These are phyloP conservation scores for Crenuchus spilurus DNA, from an alignment of 2,797 vertebrate genomes.

Conservation along the genomic window DNA sequence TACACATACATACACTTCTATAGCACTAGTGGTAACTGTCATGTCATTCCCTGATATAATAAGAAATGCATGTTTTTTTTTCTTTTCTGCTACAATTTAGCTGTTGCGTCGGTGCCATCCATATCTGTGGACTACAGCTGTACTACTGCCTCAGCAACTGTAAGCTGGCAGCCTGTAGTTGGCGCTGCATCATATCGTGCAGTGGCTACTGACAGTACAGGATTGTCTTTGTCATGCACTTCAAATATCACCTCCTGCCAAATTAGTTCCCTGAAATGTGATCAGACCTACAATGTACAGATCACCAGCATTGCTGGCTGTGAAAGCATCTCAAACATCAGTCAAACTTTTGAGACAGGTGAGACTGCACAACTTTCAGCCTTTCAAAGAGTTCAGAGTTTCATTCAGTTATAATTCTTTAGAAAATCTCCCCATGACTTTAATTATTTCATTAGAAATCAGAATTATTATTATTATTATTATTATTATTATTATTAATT, in stretches of 20 bases:
- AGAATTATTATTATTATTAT: no score
- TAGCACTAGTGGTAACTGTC: not conserved
- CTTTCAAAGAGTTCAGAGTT: not conserved
- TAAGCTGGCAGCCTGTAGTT: constrained; percentile 71
- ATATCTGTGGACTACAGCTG: constrained; percentile 71
- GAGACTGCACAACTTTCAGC: constrained; percentile 23
- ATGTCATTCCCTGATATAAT: not conserved
- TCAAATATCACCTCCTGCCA: constrained; percentile 67
- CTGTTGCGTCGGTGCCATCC: constrained; percentile 63
- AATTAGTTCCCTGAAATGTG: constrained; percentile 70
- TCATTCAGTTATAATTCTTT: not conserved
- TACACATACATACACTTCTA: not conserved
- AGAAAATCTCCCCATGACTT: no score
- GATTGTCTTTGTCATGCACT: constrained; percentile 66
- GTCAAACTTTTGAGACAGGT: constrained; percentile 75
- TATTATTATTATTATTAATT: no score
- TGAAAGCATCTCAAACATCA: constrained; percentile 59
- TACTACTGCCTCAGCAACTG: constrained; percentile 54
- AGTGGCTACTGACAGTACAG: constrained; percentile 55
- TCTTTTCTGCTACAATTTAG: constrained; percentile 54
- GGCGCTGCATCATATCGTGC: constrained; percentile 72
- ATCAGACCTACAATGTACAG: constrained; percentile 66
- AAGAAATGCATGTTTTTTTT: not conserved
- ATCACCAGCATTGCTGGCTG: constrained; percentile 71
- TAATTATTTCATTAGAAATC: no score